Conservation (phyloP, 2,797 vertebrate genomes). For the Microhierax caerulescens region DNA sequence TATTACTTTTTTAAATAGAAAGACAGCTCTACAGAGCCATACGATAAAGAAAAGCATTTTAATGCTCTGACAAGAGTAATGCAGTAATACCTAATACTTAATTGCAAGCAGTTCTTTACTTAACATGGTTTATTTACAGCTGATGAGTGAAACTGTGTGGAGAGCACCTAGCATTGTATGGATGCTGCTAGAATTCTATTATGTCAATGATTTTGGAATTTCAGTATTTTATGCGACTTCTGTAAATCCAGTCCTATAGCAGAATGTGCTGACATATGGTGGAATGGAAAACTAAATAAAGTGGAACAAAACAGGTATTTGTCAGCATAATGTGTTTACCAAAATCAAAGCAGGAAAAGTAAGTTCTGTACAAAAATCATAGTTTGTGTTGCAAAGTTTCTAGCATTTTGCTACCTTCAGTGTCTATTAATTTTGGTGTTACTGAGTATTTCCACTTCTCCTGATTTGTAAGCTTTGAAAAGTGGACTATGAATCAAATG, state of each 20-base stretch:
- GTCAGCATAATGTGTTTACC: conserved; percentile 25
- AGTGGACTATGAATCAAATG: accelerated
- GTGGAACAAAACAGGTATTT: conserved; percentile 35
- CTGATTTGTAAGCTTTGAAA: background rate
- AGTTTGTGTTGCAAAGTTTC: background rate
- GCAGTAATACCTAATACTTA: background rate
- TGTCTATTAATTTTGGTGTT: background rate
- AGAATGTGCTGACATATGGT: conserved; percentile 37
- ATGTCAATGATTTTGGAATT: conserved; percentile 12
- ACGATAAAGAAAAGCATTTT: background rate
- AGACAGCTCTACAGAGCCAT: background rate
- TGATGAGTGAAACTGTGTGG: conserved; percentile 5
- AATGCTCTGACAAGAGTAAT: background rate
- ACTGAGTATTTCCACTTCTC: background rate
- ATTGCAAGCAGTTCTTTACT: background rate
- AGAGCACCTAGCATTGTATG: background rate
- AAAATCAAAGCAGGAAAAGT: background rate
- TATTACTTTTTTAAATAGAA: background rate
- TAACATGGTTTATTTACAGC: background rate
- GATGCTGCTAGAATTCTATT: conserved; percentile 37
- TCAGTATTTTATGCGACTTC: conserved; percentile 44
- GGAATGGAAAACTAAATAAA: conserved; percentile 50
- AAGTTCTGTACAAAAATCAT: background rate
- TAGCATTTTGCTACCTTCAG: background rate
- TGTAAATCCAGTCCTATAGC: conserved; percentile 43